Conservation (phyloP, 2,113 vertebrate species). For the Leucosticte australis region DNA sequence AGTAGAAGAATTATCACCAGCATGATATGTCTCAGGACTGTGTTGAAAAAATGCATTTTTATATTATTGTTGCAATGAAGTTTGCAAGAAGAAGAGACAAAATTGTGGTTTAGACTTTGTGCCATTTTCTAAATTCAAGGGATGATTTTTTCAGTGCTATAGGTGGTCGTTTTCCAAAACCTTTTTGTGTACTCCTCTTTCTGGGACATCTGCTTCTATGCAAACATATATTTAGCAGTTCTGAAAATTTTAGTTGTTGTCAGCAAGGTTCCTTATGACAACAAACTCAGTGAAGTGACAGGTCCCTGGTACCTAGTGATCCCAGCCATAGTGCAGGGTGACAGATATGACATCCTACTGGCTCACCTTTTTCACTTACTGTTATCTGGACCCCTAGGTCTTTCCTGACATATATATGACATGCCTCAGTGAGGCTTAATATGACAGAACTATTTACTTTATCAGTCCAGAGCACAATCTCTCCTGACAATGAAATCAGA, state of each 20-base stretch:
- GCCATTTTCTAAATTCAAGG: background rate
- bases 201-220: background rate
- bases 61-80: background rate
- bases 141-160: background rate
- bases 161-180: background rate
- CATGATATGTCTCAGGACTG: background rate
- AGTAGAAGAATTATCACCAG: background rate
- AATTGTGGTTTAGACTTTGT: background rate
- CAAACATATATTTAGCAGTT: background rate
- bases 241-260: conserved; percentile 23
- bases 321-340: conserved; percentile 38
- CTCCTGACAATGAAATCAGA: conserved; percentile 65
- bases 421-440: conserved; percentile 52
- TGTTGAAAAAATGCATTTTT: background rate
- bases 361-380: conserved; percentile 79
- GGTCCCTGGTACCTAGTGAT: background rate
- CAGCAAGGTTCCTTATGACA: background rate
- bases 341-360: conserved; percentile 61
- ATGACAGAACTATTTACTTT: conserved; percentile 75
- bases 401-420: conserved; percentile 51
- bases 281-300: conserved; percentile 27
- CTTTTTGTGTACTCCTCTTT: background rate
- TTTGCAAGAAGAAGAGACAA: background rate
- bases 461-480: conserved; percentile 10
- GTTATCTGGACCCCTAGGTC: conserved; percentile 65